Evolutionary conservation across 2,113 vertebrate genomes (phyloP).

Genomic region (Colossoma macropomum): DNA sequence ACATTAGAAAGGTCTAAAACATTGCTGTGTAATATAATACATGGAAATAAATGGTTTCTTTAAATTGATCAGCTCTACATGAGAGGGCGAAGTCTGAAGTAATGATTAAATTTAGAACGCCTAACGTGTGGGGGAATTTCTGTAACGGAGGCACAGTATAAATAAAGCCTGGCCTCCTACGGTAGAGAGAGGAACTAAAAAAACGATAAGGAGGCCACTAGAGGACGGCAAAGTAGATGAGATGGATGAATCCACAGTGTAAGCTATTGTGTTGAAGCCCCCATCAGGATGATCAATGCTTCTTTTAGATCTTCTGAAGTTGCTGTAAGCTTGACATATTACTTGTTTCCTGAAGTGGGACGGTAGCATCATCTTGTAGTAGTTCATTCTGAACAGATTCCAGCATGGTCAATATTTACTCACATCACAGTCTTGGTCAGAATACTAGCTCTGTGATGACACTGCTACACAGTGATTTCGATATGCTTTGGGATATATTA

Average conservation of each 20-base stretch:
- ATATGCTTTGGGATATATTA: too few relatives aligned
- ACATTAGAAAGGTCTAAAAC: too few relatives aligned
- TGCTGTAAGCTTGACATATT: too few relatives aligned
- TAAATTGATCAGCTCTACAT: neutral
- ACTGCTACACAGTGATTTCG: too few relatives aligned
- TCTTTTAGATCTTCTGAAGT: neutral
- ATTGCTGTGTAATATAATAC: too few relatives aligned
- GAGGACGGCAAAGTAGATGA: neutral
- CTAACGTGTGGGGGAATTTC: neutral
- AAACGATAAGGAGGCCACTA: neutral
- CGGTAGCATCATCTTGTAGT: neutral
- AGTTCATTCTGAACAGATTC: neutral
- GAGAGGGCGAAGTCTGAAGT: neutral
- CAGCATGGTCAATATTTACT: neutral
- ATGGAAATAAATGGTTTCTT: too few relatives aligned
- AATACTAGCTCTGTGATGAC: too few relatives aligned
- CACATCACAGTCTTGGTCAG: too few relatives aligned
- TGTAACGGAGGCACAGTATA: neutral
- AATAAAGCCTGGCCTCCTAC: neutral
- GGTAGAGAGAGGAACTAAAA: neutral
- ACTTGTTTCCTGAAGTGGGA: neutral
- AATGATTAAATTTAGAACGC: neutral
- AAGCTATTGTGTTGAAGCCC: neutral
- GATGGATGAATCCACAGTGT: neutral
- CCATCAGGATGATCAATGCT: neutral